Conservation (phyloP, 2,113 vertebrate genomes). For the Octodon degus region DNA sequence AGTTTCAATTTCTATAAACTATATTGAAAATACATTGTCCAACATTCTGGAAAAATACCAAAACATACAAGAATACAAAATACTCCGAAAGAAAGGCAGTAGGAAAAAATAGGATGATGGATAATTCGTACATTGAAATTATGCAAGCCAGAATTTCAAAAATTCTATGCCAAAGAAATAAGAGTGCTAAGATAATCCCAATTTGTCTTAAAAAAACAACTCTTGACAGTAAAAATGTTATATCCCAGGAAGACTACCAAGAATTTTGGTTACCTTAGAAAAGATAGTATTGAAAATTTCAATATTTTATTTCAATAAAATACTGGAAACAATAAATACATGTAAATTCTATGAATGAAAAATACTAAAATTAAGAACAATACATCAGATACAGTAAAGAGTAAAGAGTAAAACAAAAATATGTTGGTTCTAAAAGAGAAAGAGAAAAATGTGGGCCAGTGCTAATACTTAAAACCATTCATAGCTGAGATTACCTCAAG, state of each 20-base stretch:
- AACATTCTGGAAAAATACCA: background rate
- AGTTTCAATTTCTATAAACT: conserved; percentile 23
- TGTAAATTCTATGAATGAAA: conserved; percentile 23
- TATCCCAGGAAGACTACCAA: background rate
- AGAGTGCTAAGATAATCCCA: background rate
- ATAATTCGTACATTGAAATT: background rate
- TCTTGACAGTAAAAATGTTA: background rate
- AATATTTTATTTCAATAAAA: background rate
- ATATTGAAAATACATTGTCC: background rate
- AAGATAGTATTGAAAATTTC: background rate
- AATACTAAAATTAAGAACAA: conserved; percentile 5
- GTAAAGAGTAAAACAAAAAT: background rate
- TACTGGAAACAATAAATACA: background rate
- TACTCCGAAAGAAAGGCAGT: background rate
- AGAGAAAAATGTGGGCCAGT: background rate
- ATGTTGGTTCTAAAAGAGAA: background rate
- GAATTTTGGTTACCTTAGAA: background rate
- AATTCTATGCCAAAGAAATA: background rate
- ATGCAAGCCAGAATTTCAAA: background rate
- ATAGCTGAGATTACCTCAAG: background rate
- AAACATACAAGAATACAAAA: background rate
- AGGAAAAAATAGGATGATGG: background rate
- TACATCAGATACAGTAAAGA: background rate
- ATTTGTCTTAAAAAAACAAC: background rate
- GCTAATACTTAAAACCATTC: conserved; percentile 20